Percentiles rank a stretch among this genome's conserved stretches.
These are phyloP conservation scores for Drosophila tropicalis DNA, from an alignment of 1,140 invertebrate species.

Conservation along the genomic window DNA sequence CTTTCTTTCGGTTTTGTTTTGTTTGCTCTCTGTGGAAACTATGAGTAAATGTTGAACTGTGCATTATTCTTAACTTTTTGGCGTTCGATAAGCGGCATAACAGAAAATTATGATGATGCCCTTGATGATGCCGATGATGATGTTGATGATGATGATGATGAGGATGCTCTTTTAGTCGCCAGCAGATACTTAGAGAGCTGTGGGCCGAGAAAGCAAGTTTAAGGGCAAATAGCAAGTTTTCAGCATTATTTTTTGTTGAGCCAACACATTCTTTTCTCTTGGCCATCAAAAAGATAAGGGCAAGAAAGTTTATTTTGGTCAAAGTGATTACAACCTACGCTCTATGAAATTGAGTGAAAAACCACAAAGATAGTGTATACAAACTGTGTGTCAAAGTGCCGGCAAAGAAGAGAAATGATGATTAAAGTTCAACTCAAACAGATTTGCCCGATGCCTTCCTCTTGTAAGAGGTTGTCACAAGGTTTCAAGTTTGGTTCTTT, in stretches of 20 bases:
- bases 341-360: neutral
- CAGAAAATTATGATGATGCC: slow-evolving; percentile 69
- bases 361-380: slow-evolving; percentile 2
- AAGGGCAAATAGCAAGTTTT: slow-evolving; percentile 55
- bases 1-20: slow-evolving; percentile 11
- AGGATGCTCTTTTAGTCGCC: slow-evolving; percentile 46
- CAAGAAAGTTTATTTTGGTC: slow-evolving; percentile 11
- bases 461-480: neutral
- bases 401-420: slow-evolving; percentile 7
- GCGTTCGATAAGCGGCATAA: slow-evolving; percentile 70
- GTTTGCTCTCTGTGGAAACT: slow-evolving; percentile 49
- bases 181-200: slow-evolving; percentile 33
- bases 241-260: slow-evolving; percentile 44
- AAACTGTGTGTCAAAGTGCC: slow-evolving; percentile 2
- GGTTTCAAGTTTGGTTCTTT: slow-evolving; percentile 2
- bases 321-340: neutral
- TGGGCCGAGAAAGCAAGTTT: slow-evolving; percentile 27
- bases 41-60: slow-evolving; percentile 69
- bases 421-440: slow-evolving; percentile 16
- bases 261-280: slow-evolving; percentile 6
- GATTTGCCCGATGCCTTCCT: slow-evolving; percentile 5
- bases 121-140: slow-evolving; percentile 42
- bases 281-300: slow-evolving; percentile 5
- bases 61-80: slow-evolving; percentile 77
- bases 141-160: slow-evolving; percentile 52